Conservation (phyloP, 2,797 vertebrate genomes). For the Cryptoblepharus egeriae region DNA sequence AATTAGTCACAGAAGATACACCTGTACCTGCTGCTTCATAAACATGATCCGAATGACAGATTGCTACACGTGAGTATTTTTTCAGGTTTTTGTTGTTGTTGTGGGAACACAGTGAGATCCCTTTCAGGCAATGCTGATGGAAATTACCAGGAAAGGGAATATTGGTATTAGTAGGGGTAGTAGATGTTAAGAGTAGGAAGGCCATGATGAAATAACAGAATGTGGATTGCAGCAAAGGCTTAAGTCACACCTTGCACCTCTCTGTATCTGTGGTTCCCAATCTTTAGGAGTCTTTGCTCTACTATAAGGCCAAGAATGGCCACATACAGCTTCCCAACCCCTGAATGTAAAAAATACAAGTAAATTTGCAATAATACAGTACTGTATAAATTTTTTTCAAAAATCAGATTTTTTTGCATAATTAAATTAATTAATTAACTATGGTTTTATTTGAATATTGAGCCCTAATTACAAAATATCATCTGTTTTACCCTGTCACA, state of each 20-base stretch:
- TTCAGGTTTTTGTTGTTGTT: background rate
- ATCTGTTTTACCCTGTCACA: too few relatives aligned
- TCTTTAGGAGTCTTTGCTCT: too few relatives aligned
- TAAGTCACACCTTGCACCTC: background rate
- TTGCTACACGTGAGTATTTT: slow-evolving; percentile 72
- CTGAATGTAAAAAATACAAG: too few relatives aligned
- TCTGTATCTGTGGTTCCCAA: too few relatives aligned
- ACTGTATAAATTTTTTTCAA: too few relatives aligned
- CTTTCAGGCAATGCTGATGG: slow-evolving; percentile 7
- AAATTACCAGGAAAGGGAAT: background rate
- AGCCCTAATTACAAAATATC: too few relatives aligned
- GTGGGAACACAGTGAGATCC: background rate
- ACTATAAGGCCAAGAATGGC: too few relatives aligned
- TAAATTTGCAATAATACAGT: too few relatives aligned
- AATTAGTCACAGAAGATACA: slow-evolving; percentile 80
- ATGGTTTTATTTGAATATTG: too few relatives aligned
- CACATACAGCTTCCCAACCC: too few relatives aligned
- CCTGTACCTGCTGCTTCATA: slow-evolving; percentile 77
- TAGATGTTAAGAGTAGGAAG: background rate
- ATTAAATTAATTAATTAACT: too few relatives aligned
- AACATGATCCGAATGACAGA: slow-evolving; percentile 63
- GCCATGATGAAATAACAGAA: background rate
- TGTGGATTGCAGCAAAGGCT: background rate
- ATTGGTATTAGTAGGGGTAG: background rate
- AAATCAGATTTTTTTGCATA: too few relatives aligned